Conservation (phyloP, 92 coral and sea anemone species). For the Phenganax marumi region DNA sequence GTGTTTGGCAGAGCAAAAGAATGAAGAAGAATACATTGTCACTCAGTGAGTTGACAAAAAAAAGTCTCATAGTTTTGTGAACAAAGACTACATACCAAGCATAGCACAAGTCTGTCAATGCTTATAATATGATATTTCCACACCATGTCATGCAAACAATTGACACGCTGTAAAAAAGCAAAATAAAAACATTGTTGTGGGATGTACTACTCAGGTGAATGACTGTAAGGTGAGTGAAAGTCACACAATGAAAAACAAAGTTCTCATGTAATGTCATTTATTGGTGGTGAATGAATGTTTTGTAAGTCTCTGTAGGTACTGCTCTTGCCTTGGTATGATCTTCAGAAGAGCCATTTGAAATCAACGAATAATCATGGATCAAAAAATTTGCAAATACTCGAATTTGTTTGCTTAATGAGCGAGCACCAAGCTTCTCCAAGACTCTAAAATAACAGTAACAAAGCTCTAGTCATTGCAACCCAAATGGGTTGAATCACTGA, state of each 20-base stretch:
- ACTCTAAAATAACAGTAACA: slow-evolving; percentile 55
- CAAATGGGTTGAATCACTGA: not conserved
- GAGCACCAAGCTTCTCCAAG: slow-evolving; percentile 85
- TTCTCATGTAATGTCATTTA: too few relatives aligned
- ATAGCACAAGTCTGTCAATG: slow-evolving; percentile 78
- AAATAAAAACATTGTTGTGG: not conserved
- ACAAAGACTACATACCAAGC: slow-evolving; percentile 65
- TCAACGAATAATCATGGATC: slow-evolving; percentile 81
- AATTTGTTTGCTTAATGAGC: slow-evolving; percentile 84
- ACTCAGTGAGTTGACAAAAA: too few relatives aligned
- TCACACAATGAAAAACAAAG: not conserved
- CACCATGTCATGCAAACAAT: slow-evolving; percentile 82
- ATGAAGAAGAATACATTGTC: too few relatives aligned
- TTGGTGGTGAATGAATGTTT: not conserved
- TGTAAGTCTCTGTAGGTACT: not conserved
- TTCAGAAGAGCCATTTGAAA: slow-evolving; percentile 66
- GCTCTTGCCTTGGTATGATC: slow-evolving; percentile 74
- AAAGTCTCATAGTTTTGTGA: not conserved
- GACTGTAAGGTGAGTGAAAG: not conserved
- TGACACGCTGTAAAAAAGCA: slow-evolving; percentile 62
- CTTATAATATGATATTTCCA: slow-evolving; percentile 97
- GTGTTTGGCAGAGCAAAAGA: too few relatives aligned
- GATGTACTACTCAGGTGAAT: not conserved
- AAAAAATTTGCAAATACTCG: slow-evolving; percentile 95
- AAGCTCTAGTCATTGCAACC: not conserved